Evolutionary conservation across 2,888 invertebrate species (phyloP), one percentile per base, ranked within the genome.

Genomic region (Trichogramma evanescens): DNA sequence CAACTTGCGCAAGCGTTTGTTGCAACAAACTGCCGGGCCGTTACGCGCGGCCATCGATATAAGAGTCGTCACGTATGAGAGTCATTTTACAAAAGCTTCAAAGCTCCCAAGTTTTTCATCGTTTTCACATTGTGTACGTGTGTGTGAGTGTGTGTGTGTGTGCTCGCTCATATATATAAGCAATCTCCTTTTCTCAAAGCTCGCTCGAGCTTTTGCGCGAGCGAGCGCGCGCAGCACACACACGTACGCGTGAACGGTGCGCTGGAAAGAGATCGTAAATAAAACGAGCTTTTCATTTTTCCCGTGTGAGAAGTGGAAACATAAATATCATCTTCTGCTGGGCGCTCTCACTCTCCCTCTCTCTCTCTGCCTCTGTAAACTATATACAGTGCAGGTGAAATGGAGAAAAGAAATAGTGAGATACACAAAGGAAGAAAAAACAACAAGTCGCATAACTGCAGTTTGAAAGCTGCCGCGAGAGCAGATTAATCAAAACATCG

Each of bases 271-370:
- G 59, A 48, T 56, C 59, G 59, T 62, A 62, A 62, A 62, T 62
- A 62, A 59, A 59, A 59, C 50, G 56, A n/a, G 58, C 56, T 54
- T 61, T 61, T 50, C 54, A 58, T 53, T 44, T 45, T 10, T 9
- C 50, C 40, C 4, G 13, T 10, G 38, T 50, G 54, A 53, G 50
- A 50, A 56, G 44, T 8, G 45, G 48, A 53, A 44, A 41, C 45
- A 56, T 50, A 56, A 26, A 44, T 41, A 53, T 26, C 9, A 26
- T 26, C 26, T 26, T 26, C 26, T 26, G 26, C 26, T 26, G 26
- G 26, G 26, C 26, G 26, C 26, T 26, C 26, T 26, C 26, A 26
- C 26, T 26, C 26, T 13, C 13, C 2, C 13, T 13, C 13, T 26
- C 26, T 26, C 2, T 3, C 26, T 26, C 26, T 26, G 26, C 26